phyloP scores from a whole-genome alignment of 2,888 invertebrate genomes.

The Acrobasis repandana region DNA sequence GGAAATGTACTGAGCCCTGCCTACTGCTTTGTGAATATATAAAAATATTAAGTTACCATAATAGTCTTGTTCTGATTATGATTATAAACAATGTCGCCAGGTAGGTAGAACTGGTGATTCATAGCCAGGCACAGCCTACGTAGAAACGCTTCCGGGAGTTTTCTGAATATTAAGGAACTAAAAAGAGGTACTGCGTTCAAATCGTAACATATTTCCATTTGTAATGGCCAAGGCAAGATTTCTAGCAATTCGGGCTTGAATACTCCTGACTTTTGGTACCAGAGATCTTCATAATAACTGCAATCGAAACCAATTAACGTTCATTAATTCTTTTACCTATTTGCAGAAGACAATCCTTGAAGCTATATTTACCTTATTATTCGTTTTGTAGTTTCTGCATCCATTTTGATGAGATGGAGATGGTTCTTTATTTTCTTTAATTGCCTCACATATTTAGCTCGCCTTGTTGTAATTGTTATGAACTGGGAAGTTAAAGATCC shows the following conservation, averaged over 20 bases:
- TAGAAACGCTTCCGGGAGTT: constrained; percentile 78
- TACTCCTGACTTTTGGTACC: constrained; percentile 79
- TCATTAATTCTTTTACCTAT: background rate
- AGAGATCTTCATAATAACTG: constrained; percentile 79
- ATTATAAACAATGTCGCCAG: constrained; percentile 76
- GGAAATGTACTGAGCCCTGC: constrained; percentile 2
- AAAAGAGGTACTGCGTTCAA: constrained; percentile 76
- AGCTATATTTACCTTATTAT: constrained; percentile 60
- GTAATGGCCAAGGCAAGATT: constrained; percentile 71
- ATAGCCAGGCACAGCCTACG: constrained; percentile 76
- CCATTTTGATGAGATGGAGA: constrained; percentile 69
- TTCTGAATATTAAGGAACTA: constrained; percentile 76
- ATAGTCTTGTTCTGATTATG: constrained; percentile 77
- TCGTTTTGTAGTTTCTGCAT: constrained; percentile 59
- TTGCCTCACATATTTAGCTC: constrained; percentile 70
- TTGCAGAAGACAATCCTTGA: background rate
- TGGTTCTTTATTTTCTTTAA: constrained; percentile 72
- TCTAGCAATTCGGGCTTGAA: constrained; percentile 67
- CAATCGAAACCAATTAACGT: constrained; percentile 18
- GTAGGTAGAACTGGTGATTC: constrained; percentile 79
- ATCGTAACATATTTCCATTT: constrained; percentile 80
- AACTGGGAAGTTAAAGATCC: constrained; percentile 78
- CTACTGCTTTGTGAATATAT: background rate
- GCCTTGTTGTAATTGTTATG: constrained; percentile 73
- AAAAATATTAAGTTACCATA: constrained; percentile 61